A percentile compares a stretch with the other conserved stretches of the same genome.
phyloP scores from a whole-genome alignment of 2,797 vertebrate genomes.

The Borostomias antarcticus region DNA sequence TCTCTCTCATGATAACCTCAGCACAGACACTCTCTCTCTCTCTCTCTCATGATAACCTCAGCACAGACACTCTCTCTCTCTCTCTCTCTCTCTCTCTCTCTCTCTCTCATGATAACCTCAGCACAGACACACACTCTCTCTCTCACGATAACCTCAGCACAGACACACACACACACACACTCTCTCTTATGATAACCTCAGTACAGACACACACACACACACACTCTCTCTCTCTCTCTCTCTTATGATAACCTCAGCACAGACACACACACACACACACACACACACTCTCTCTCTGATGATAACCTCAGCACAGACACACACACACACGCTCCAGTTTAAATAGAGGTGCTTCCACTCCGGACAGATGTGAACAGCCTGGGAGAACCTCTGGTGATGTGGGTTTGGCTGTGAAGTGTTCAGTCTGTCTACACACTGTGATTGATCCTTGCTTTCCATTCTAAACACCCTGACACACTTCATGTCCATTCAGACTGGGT shows the following conservation, averaged over 20 bases:
- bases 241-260: background rate
- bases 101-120: background rate
- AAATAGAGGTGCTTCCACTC: slow-evolving; percentile 68
- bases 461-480: too few species aligned
- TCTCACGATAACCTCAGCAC: background rate
- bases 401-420: too few species aligned
- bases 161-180: background rate
- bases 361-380: slow-evolving; percentile 59
- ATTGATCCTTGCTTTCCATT: too few species aligned
- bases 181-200: background rate
- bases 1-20: too few species aligned
- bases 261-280: slow-evolving; percentile 53
- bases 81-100: background rate
- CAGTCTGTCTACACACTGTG: too few species aligned
- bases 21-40: too few species aligned
- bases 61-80: background rate
- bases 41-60: background rate
- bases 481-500: too few species aligned
- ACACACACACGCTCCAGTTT: slow-evolving; percentile 71
- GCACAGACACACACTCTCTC: slow-evolving; percentile 31
- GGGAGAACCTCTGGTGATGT: slow-evolving; percentile 31
- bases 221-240: background rate
- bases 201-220: background rate
- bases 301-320: too few species aligned
- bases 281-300: too few species aligned